Base-by-base conservation (phyloP, 2,888 invertebrate species). In the Pseudolycoriella hygida region DNA sequence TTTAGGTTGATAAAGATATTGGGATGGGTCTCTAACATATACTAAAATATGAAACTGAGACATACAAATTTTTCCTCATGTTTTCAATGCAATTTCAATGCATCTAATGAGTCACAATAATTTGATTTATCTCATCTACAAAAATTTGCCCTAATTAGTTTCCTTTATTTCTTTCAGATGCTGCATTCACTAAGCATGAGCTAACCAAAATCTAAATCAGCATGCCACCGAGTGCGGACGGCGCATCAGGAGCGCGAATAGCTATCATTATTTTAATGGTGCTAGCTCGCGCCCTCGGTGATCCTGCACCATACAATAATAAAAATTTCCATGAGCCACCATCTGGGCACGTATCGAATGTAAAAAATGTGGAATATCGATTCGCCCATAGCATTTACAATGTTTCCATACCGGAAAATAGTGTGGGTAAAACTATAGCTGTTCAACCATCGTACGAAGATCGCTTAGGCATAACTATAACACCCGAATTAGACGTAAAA, bases 391-490 rank as follows among this genome's bases (percentile, higher is more conserved):
- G 72, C 34, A 62, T 73, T 18, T 94, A 92, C 74, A 90, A 92
- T 72, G 83, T 85, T 57, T 82, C 80, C 60, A 83, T 94, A 57
- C 80, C 85, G 47, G 97, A 97, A 67, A 93, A 94, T 70, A 87
- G 87, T 55, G 73, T 86, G 48, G 86, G 87, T 49, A 87, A 87
- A 64, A 86, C 87, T n/a, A 86, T 82, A 66, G 82, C 80, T 39
- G 70, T 71, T 49, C 78, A 82, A 52, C 69, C 72, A 48, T 72
- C 77, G 32, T 77, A 74, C 51, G 80, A 82, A 53, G 76, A 79
- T 46, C 77, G 79, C 54, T 85, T 90, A 73, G 94, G 93, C 49
- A 80, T 93, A 51, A 68, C 64, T 49, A 60, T 80, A 49, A 66
- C 67, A 31, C 59, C 64, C 34, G 66, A 60, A 48, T 58, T 67